phyloP scores from a whole-genome alignment of 2,113 vertebrate species.

The Philantomba maxwellii region DNA sequence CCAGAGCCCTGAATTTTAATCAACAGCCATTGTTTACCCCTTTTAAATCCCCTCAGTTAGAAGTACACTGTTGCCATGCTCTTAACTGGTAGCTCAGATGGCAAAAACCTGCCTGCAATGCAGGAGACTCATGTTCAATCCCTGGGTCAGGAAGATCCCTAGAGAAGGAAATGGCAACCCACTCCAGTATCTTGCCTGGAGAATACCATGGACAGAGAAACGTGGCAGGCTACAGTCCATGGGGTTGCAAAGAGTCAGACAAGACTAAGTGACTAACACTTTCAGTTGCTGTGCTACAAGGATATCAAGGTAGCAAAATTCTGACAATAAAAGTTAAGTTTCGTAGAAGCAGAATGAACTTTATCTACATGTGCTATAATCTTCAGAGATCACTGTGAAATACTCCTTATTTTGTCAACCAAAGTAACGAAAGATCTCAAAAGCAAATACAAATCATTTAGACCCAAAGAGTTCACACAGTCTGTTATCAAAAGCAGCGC shows the following conservation, averaged over 20 bases:
- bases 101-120: neutral
- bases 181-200: neutral
- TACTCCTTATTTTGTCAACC: neutral
- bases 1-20: neutral
- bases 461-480: neutral
- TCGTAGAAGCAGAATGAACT: neutral
- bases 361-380: neutral
- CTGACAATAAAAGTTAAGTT: neutral
- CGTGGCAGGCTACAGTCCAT: neutral
- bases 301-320: neutral
- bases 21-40: neutral
- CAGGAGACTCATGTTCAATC: neutral
- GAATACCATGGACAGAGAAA: neutral
- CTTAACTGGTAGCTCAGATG: neutral
- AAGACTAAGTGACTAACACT: neutral
- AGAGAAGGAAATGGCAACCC: neutral
- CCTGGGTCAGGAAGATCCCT: neutral
- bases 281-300: neutral
- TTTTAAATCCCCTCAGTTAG: neutral
- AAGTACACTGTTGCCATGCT: neutral
- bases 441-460: neutral
- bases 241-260: accelerated
- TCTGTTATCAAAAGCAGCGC: neutral
- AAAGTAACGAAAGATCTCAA: neutral
- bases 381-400: neutral